A percentile compares a stretch with the other conserved stretches of the same genome.
phyloP scores from a whole-genome alignment of 2,797 vertebrate species.

The Etheostoma nigrum region DNA sequence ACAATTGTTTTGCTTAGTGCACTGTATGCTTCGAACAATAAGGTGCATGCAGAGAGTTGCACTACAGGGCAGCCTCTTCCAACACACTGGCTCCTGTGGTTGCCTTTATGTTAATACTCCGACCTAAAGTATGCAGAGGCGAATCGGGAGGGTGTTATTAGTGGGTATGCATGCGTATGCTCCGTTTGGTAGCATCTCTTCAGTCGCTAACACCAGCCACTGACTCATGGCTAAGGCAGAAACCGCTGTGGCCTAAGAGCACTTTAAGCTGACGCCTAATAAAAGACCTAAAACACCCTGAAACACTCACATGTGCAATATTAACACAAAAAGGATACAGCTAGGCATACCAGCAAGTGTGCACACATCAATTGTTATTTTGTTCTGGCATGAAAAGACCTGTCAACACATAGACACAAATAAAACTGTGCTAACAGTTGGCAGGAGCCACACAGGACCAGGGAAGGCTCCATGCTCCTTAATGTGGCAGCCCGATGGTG shows the following conservation, averaged over 20 bases:
- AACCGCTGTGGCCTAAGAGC: constrained; percentile 55
- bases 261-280: constrained; percentile 68
- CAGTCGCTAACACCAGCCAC: constrained; percentile 54
- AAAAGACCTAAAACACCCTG: constrained; percentile 55
- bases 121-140: constrained; percentile 69
- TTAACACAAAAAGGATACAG: constrained; percentile 19
- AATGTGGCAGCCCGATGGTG: constrained; percentile 34
- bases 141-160: constrained; percentile 72
- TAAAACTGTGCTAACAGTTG: constrained; percentile 36
- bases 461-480: constrained; percentile 33
- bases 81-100: constrained; percentile 69
- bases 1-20: constrained; percentile 9
- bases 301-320: constrained; percentile 15
- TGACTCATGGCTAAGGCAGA: constrained; percentile 65
- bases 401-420: constrained; percentile 14
- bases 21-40: constrained; percentile 20
- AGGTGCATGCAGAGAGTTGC: constrained; percentile 46
- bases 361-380: not conserved
- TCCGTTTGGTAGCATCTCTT: constrained; percentile 71
- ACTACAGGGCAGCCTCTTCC: constrained; percentile 57
- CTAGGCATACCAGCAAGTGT: not conserved
- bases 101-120: constrained; percentile 72
- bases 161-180: constrained; percentile 73
- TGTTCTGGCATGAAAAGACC: not conserved
- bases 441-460: constrained; percentile 17